A percentile compares a stretch with the other conserved stretches of the same genome.
These are phyloP conservation scores for Seriola aureovittata DNA, from an alignment of 2,113 vertebrate species.

Conservation along the genomic window DNA sequence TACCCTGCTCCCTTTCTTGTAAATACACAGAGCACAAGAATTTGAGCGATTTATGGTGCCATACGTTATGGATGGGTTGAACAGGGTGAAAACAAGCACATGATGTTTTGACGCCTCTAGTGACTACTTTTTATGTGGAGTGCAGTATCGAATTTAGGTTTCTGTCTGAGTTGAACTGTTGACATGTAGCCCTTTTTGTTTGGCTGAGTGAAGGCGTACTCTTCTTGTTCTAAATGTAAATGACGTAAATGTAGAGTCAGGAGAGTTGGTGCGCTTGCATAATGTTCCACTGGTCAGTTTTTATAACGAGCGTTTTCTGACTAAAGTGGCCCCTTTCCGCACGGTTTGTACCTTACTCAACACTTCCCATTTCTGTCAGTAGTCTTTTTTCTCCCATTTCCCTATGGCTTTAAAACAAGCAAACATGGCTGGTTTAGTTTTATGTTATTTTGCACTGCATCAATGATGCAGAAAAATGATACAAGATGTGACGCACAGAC, in stretches of 20 bases:
- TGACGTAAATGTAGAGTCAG: conserved; percentile 45
- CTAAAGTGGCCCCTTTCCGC: conserved; percentile 23
- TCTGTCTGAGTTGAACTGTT: conserved; percentile 26
- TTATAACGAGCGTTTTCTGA: conserved; percentile 33
- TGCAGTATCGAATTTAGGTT: neutral
- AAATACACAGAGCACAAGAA: conserved; percentile 50
- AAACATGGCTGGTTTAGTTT: conserved; percentile 57
- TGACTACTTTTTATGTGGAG: conserved; percentile 31
- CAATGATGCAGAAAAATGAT: conserved; percentile 68
- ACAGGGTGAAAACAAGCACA: conserved; percentile 48
- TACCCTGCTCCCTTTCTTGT: conserved; percentile 48
- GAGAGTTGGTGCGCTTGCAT: conserved; percentile 46
- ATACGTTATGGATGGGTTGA: conserved; percentile 22
- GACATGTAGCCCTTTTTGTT: conserved; percentile 32
- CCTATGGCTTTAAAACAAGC: conserved; percentile 48
- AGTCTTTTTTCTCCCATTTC: conserved; percentile 2
- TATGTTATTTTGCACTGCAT: conserved; percentile 57
- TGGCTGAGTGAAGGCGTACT: neutral
- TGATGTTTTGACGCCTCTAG: conserved; percentile 51
- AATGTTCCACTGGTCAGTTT: conserved; percentile 40
- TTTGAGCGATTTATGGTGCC: conserved; percentile 55
- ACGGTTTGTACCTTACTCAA: conserved; percentile 44
- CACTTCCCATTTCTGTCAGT: conserved; percentile 38
- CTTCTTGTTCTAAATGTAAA: conserved; percentile 31
- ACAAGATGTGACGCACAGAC: conserved; percentile 63